A percentile compares a stretch with the other conserved stretches of the same genome.
These are phyloP conservation scores for Agapetus fuscipes DNA, from an alignment of 2,888 invertebrate genomes.

Conservation along the genomic window DNA sequence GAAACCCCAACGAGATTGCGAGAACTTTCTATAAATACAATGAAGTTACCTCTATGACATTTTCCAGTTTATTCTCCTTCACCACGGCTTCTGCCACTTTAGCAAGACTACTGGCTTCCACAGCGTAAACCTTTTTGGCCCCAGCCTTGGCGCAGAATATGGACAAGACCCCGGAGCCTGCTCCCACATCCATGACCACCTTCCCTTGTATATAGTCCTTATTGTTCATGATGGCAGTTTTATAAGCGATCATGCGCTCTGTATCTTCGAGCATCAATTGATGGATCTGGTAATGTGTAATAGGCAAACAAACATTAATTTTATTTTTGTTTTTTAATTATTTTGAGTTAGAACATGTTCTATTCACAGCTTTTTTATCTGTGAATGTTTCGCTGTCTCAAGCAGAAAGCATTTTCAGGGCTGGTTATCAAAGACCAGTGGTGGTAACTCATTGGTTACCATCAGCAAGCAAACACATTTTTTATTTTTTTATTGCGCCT, in stretches of 20 bases:
- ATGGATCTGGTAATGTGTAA: constrained; percentile 52
- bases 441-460: too few species aligned
- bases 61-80: constrained; percentile 58
- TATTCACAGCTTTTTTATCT: too few species aligned
- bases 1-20: too few species aligned
- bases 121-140: constrained; percentile 77
- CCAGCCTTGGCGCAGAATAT: constrained; percentile 85
- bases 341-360: too few species aligned
- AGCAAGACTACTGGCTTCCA: constrained; percentile 70
- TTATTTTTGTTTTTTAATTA: too few species aligned
- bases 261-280: constrained; percentile 70
- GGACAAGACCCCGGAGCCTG: constrained; percentile 82
- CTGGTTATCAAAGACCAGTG: background rate
- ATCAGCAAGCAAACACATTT: background rate
- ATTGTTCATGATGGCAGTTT: constrained; percentile 64
- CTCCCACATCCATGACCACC: constrained; percentile 76
- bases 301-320: constrained; percentile 1
- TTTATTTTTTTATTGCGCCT: too few species aligned
- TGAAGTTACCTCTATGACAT: constrained; percentile 53
- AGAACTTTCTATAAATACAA: too few species aligned
- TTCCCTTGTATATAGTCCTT: constrained; percentile 61
- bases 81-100: constrained; percentile 54
- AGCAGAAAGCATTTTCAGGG: too few species aligned
- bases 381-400: too few species aligned
- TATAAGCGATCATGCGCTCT: constrained; percentile 68